These are phyloP conservation scores for Drosophila melanica DNA, from an alignment of 1,140 invertebrate genomes.

Conservation along the genomic window DNA sequence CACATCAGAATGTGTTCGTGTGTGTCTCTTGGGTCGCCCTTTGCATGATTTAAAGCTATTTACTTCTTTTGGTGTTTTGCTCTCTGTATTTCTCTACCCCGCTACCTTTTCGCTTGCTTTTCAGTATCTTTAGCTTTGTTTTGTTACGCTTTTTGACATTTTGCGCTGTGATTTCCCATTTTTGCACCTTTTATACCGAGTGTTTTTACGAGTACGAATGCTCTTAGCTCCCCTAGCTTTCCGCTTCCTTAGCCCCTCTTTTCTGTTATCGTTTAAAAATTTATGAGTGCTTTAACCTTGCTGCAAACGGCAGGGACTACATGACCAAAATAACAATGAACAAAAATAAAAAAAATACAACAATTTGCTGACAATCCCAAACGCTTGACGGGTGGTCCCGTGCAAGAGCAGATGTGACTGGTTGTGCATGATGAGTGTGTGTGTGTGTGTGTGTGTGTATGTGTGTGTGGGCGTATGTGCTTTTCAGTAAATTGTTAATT, in stretches of 20 bases:
- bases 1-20: not conserved
- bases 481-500: conserved; percentile 45
- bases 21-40: conserved; percentile 28
- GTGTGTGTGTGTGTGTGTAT: conserved; percentile 4
- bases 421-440: not conserved
- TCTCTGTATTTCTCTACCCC: not conserved
- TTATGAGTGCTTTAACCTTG: conserved; percentile 54
- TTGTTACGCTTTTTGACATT: conserved; percentile 42
- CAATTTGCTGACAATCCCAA: conserved; percentile 32
- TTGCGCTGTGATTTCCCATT: conserved; percentile 45
- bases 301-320: conserved; percentile 23
- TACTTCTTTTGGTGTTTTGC: conserved; percentile 39
- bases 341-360: conserved; percentile 2
- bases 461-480: not conserved
- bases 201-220: conserved; percentile 41
- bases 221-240: not conserved
- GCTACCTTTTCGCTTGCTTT: not conserved
- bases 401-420: not conserved
- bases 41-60: conserved; percentile 55
- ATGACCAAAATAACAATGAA: conserved; percentile 13
- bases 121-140: conserved; percentile 25
- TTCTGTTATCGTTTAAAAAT: conserved; percentile 36
- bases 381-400: conserved; percentile 16
- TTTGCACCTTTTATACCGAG: conserved; percentile 50
- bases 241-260: not conserved